Evolutionary conservation across 2,113 vertebrate genomes (phyloP), one percentile per base, ranked within the genome.

Genomic region (Caloenas nicobarica): DNA sequence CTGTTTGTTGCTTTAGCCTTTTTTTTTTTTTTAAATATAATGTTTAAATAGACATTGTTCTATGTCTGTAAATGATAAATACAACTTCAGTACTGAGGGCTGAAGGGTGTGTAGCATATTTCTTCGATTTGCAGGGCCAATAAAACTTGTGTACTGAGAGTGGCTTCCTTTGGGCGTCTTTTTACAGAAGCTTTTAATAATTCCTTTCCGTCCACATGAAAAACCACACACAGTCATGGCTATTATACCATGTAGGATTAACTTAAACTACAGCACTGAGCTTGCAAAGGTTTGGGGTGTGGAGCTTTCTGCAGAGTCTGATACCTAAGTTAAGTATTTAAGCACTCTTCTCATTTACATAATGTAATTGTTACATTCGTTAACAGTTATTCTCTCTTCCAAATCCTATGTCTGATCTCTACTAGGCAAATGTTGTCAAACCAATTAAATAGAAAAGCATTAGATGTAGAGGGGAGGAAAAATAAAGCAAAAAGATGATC

Each of bases 391-490:
- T 89, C 38, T 88, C 46, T 77, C 68, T 54, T 70, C 36, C 46
- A 91, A 76, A 87, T 82, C 79, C 93, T 89, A 46, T 66, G 79
- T 82, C 74, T 80, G 58, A 91, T 89, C 81, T 96, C 61, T 57
- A 61, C 33, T 40, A n/a, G 38, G 74, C 73, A 65, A 89, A 76
- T 61, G 42, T 46, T 80, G 46, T 83, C 76, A 83, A 68, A 83
- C n/a, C 79, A 86, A 83, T 90, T 86, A 88, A 81, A 51, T 24
- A 73, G 62, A 77, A 80, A 64, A 9, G 5, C 6, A 16, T 64
- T 89, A 78, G 34, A 19, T 42, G 23, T 28, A 91, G 69, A 70
- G 2, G 0, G 48, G n/a, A 88, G 33, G 53, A 21, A 31, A 86
- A 86, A 86, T 60, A 82, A 69, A 44, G 48, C 24, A 69, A 54